Evolutionary conservation across 1,140 invertebrate genomes (phyloP), one percentile per base, ranked within the genome.

Genomic region (Anoplophora glabripennis): DNA sequence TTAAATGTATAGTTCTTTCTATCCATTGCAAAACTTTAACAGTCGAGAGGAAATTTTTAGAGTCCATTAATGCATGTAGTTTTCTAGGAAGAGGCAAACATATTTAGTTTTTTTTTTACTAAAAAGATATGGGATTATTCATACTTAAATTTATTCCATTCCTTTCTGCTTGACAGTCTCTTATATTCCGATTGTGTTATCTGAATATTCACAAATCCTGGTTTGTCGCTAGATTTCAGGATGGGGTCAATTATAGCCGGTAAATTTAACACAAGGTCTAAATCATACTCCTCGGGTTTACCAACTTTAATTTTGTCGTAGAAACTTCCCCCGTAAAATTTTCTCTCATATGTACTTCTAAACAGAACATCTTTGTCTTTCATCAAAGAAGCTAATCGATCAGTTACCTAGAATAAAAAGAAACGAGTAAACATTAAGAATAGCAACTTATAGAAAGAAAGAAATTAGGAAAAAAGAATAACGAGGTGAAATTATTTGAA

Each of bases 281-380:
- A 70, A 68, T 83, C 81, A 60, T 77, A 83, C 63, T 84, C 82
- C 56, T 81, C 76, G 3, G 81, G 75, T 45, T 72, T 74, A 0
- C 74, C 75, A 8, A 82, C 74, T 69, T 79, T 81, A 9, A 81
- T 75, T 7, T 72, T 71, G 59, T 84, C 81, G 53, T 78, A 81
- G 12, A 75, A 81, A 61, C 81, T 83, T 0, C 82, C 82, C 3
- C 76, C 78, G 41, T 75, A 81, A 59, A 76, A 74, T 3, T 75
- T 71, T 65, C 72, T 61, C 36, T 73, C 66, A 48, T 60, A 77
- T 7, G 68, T n/a, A 36, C 45, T 45, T 5, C 37, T 34, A 45
- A 72, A 72, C 4, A 67, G 15, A 4, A 35, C 9, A 38, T 64
- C 53, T 14, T 35, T 57, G 18, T 60, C 28, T 36, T 47, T 58